These are phyloP conservation scores for Neosilurus mollespiculum DNA, from an alignment of 2,797 vertebrate genomes.

Conservation along the genomic window DNA sequence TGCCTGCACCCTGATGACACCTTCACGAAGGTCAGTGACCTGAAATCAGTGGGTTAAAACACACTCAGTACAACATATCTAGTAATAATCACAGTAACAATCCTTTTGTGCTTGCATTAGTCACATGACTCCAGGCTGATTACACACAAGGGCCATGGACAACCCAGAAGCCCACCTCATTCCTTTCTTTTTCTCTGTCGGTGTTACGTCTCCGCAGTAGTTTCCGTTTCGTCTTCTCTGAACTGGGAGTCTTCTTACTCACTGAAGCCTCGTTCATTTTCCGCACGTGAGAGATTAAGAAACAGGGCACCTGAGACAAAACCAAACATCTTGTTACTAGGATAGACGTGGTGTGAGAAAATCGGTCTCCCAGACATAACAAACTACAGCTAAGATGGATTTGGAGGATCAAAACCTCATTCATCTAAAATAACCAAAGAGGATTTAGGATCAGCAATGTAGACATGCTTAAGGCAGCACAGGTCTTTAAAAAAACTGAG, in stretches of 20 bases:
- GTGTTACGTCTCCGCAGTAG: slow-evolving; percentile 80
- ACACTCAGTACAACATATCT: not conserved
- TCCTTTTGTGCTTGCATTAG: not conserved
- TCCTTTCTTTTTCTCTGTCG: slow-evolving; percentile 77
- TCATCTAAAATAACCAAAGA: not conserved
- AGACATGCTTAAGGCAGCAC: not conserved
- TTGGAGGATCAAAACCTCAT: slow-evolving; percentile 3
- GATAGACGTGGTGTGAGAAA: slow-evolving; percentile 10
- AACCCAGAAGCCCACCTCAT: slow-evolving; percentile 71
- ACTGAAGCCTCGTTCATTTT: slow-evolving; percentile 85
- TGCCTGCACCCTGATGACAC: slow-evolving; percentile 90
- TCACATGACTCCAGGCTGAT: slow-evolving; percentile 5
- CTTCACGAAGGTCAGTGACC: slow-evolving; percentile 84
- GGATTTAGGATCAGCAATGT: not conserved
- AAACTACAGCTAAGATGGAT: not conserved
- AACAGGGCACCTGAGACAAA: slow-evolving; percentile 82
- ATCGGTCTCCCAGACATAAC: not conserved
- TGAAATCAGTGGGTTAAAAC: slow-evolving; percentile 60
- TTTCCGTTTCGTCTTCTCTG: slow-evolving; percentile 76
- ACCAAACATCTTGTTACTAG: not conserved
- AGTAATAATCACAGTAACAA: not conserved
- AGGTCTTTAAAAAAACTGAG: not conserved
- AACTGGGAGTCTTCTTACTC: slow-evolving; percentile 76
- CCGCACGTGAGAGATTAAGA: slow-evolving; percentile 88
- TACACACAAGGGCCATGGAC: not conserved